Conservation (phyloP, 2,113 vertebrate genomes). For the Nothobranchius furzeri region DNA sequence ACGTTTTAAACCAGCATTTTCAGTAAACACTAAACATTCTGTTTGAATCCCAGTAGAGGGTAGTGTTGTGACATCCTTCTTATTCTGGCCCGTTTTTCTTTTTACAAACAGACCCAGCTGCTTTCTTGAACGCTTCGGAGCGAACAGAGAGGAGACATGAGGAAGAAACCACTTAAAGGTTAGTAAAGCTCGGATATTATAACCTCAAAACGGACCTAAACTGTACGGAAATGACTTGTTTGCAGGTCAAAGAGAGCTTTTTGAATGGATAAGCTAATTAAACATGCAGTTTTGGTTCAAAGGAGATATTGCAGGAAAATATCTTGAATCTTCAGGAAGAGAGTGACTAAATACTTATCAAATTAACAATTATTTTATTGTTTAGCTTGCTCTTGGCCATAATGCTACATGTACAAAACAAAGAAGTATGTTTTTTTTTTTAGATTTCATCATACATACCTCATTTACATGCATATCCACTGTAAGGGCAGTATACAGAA, state of each 20-base stretch:
- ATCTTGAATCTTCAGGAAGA: background rate
- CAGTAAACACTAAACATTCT: background rate
- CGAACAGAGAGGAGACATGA: slow-evolving; percentile 15
- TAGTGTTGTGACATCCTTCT: slow-evolving; percentile 17
- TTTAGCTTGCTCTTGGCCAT: background rate
- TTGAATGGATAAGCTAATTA: background rate
- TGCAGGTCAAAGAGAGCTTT: background rate
- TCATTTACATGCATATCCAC: background rate
- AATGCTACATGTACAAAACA: slow-evolving; percentile 20
- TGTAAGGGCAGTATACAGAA: background rate
- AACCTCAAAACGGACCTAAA: background rate
- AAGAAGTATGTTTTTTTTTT: no score
- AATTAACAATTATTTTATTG: background rate
- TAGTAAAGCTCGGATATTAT: slow-evolving; percentile 1
- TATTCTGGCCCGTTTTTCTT: slow-evolving; percentile 19
- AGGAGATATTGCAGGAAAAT: background rate
- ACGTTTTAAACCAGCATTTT: slow-evolving; percentile 1
- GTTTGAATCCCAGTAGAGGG: slow-evolving; percentile 51
- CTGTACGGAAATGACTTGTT: background rate
- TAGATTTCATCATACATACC: background rate
- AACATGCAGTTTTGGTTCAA: background rate
- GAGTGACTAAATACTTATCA: background rate
- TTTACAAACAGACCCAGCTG: slow-evolving; percentile 19
- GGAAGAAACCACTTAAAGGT: slow-evolving; percentile 9
- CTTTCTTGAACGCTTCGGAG: slow-evolving; percentile 28